Percentiles rank a stretch among this genome's conserved stretches.
phyloP scores from a whole-genome alignment of 2,888 invertebrate genomes.

The Sarcophaga subvicina region DNA sequence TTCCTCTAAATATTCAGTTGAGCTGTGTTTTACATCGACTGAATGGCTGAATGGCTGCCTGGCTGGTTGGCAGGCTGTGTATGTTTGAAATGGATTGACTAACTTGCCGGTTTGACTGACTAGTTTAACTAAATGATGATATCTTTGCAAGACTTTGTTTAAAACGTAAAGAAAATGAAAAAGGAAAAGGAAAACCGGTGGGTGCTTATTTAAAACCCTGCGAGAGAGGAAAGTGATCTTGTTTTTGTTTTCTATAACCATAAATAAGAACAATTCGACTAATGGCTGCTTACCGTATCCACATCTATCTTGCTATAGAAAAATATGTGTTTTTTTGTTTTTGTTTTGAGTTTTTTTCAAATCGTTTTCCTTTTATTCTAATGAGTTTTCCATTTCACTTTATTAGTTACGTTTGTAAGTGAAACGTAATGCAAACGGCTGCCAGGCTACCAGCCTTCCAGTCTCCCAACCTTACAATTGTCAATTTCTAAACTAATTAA shows the following conservation, averaged over 20 bases:
- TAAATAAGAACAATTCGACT: conserved; percentile 68
- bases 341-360: conserved; percentile 12
- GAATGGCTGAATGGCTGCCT: not conserved
- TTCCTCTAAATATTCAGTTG: conserved; percentile 24
- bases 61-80: not conserved
- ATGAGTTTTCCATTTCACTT: conserved; percentile 70
- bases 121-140: conserved; percentile 65
- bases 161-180: not conserved
- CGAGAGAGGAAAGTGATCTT: conserved; percentile 68
- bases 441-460: not conserved
- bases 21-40: not conserved
- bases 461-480: conserved; percentile 39
- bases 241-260: conserved; percentile 69
- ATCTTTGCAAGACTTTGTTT: conserved; percentile 41
- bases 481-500: conserved; percentile 69
- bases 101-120: conserved; percentile 5
- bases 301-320: conserved; percentile 28
- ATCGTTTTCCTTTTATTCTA: conserved; percentile 52
- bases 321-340: not conserved
- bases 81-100: conserved; percentile 55
- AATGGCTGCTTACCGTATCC: conserved; percentile 56
- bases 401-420: conserved; percentile 50
- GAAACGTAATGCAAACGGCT: conserved; percentile 2
- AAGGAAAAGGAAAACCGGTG: conserved; percentile 47
- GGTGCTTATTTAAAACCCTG: conserved; percentile 24